Conservation (phyloP, 2,888 invertebrate species). For the Alsophila aescularia region DNA sequence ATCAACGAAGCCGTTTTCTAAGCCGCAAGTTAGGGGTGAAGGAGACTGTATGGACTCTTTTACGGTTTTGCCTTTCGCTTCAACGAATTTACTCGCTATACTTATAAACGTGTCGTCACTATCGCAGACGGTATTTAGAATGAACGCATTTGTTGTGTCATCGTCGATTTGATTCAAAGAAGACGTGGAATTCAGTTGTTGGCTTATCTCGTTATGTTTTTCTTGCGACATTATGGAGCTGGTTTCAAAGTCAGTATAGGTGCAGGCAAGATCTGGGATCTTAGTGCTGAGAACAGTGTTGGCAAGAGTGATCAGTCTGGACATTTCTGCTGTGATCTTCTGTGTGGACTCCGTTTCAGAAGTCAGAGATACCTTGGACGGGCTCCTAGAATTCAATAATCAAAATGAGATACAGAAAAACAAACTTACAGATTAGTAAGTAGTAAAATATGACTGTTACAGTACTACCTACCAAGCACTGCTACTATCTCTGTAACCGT, state of each 20-base stretch:
- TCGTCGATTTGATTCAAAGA: conserved; percentile 56
- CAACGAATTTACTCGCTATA: conserved; percentile 48
- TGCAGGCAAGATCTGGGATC: conserved; percentile 72
- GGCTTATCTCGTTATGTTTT: conserved; percentile 42
- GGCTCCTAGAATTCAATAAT: conserved; percentile 58
- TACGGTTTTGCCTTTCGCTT: conserved; percentile 49
- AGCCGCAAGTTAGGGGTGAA: conserved; percentile 51
- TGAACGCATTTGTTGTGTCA: conserved; percentile 50
- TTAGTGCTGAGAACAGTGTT: conserved; percentile 77
- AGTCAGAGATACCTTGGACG: conserved; percentile 66
- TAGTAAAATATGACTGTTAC: neutral
- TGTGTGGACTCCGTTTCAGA: conserved; percentile 62
- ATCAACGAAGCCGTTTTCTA: conserved; percentile 57
- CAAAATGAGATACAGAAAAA: neutral
- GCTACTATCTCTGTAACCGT: conserved; percentile 66
- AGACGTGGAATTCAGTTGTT: conserved; percentile 44
- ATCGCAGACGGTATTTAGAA: conserved; percentile 52
- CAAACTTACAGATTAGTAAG: neutral
- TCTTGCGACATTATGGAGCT: conserved; percentile 27
- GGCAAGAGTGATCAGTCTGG: conserved; percentile 78
- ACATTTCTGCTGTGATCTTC: conserved; percentile 75
- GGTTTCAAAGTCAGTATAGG: conserved; percentile 50
- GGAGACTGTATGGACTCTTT: conserved; percentile 54
- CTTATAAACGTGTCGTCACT: conserved; percentile 49
- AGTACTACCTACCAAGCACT: conserved; percentile 59